phyloP scores from a whole-genome alignment of 2,797 vertebrate species.

The Triplophysa bombifrons region DNA sequence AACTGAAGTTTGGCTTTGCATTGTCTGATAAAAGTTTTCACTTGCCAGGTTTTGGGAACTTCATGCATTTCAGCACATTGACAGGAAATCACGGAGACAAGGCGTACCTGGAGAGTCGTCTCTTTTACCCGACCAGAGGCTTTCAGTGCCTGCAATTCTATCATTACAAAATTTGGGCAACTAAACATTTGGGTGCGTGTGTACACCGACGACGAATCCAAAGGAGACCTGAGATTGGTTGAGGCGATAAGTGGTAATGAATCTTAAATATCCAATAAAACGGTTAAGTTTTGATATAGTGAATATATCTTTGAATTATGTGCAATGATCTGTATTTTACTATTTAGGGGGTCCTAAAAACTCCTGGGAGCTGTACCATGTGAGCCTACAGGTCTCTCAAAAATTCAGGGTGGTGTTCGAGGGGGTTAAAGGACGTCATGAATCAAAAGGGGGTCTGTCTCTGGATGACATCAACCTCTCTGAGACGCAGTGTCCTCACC shows the following conservation, averaged over 20 bases:
- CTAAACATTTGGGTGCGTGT: conserved; percentile 79
- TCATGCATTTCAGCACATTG: too few relatives aligned
- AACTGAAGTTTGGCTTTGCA: too few relatives aligned
- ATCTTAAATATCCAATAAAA: too few relatives aligned
- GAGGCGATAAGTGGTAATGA: conserved; percentile 64
- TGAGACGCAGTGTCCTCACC: too few relatives aligned
- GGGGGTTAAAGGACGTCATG: conserved; percentile 71
- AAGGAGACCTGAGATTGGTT: conserved; percentile 56
- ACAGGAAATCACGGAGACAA: too few relatives aligned
- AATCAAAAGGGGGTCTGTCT: conserved; percentile 82
- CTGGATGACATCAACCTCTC: conserved; percentile 90
- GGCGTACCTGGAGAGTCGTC: too few relatives aligned
- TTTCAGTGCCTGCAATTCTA: conserved; percentile 90
- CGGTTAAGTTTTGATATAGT: too few relatives aligned
- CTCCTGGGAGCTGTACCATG: conserved; percentile 83
- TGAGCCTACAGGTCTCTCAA: conserved; percentile 70
- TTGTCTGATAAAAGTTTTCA: too few relatives aligned
- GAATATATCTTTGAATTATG: too few relatives aligned
- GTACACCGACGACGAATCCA: conserved; percentile 62
- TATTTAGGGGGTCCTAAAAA: conserved; percentile 66
- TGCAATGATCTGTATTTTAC: conserved; percentile 33
- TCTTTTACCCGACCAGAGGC: conserved; percentile 80
- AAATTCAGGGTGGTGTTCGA: conserved; percentile 85
- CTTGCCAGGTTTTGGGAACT: too few relatives aligned
- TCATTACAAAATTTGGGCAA: conserved; percentile 75